A percentile compares a stretch with the other conserved stretches of the same genome.
phyloP scores from a whole-genome alignment of 2,888 invertebrate genomes.

The Nipponacmea schrenckii region DNA sequence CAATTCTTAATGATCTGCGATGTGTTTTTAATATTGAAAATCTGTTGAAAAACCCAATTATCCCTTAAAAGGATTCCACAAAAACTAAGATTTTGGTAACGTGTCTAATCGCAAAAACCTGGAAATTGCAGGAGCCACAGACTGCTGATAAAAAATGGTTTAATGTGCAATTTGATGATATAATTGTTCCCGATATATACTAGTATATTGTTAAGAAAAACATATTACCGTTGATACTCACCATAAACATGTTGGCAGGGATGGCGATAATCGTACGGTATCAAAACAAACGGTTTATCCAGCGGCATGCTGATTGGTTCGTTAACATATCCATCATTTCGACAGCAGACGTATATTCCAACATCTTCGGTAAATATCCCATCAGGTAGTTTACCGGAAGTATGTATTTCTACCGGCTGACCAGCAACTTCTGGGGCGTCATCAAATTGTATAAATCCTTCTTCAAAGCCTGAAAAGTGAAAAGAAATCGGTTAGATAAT shows the following conservation, averaged over 20 bases:
- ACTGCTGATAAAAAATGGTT: too few relatives aligned
- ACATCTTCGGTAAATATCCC: conserved; percentile 13
- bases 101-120: too few relatives aligned
- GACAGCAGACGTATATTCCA: conserved; percentile 12
- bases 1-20: too few relatives aligned
- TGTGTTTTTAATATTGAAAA: too few relatives aligned
- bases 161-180: too few relatives aligned
- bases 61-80: too few relatives aligned
- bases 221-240: too few relatives aligned
- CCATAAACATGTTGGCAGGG: neutral
- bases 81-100: too few relatives aligned
- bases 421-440: neutral
- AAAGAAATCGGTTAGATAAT: neutral
- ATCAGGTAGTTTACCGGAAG: conserved; percentile 8
- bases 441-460: conserved; percentile 15
- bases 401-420: neutral
- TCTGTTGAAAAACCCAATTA: too few relatives aligned
- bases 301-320: neutral
- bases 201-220: too few relatives aligned
- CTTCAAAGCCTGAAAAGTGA: conserved; percentile 10
- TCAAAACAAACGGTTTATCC: conserved; percentile 12
- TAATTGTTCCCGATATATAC: too few relatives aligned
- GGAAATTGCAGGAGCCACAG: too few relatives aligned
- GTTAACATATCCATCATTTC: conserved; percentile 9
- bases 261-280: neutral